Evolutionary conservation across 2,888 invertebrate genomes (phyloP).

Genomic region (Stomorhina lunata): DNA sequence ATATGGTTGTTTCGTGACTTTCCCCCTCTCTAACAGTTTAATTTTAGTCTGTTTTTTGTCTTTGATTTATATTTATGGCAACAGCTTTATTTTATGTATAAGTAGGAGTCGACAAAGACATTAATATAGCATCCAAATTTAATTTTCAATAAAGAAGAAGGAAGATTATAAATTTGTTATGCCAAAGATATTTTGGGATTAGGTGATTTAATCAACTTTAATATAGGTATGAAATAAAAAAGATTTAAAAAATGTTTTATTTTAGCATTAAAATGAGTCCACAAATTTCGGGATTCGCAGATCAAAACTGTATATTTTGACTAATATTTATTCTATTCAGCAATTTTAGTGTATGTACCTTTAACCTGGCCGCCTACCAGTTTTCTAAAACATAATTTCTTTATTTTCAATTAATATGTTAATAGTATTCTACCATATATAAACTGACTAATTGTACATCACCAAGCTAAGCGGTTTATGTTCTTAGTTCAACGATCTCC

Average conservation of each 20-base stretch:
- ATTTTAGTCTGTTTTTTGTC: slow-evolving; percentile 10
- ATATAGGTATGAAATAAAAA: background rate
- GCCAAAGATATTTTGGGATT: slow-evolving; percentile 5
- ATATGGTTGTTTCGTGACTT: background rate
- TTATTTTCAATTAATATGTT: too few species aligned
- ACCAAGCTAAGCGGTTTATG: too few species aligned
- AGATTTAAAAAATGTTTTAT: background rate
- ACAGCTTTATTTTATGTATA: background rate
- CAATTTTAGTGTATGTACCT: too few species aligned
- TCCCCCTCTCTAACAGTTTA: background rate
- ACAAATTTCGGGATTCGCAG: too few species aligned
- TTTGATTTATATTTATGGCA: slow-evolving; percentile 16
- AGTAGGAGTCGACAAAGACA: background rate
- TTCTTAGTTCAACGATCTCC: too few species aligned
- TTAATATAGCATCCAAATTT: background rate
- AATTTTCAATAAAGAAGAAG: background rate
- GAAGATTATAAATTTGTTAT: background rate
- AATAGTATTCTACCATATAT: too few species aligned
- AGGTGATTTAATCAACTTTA: slow-evolving; percentile 9
- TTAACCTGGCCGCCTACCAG: too few species aligned
- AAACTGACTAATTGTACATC: too few species aligned
- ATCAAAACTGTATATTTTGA: too few species aligned
- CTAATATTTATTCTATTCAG: too few species aligned
- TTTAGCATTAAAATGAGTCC: background rate
- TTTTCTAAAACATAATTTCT: too few species aligned